phyloP scores from a whole-genome alignment of 2,797 vertebrate genomes.

The Gouania willdenowi region DNA sequence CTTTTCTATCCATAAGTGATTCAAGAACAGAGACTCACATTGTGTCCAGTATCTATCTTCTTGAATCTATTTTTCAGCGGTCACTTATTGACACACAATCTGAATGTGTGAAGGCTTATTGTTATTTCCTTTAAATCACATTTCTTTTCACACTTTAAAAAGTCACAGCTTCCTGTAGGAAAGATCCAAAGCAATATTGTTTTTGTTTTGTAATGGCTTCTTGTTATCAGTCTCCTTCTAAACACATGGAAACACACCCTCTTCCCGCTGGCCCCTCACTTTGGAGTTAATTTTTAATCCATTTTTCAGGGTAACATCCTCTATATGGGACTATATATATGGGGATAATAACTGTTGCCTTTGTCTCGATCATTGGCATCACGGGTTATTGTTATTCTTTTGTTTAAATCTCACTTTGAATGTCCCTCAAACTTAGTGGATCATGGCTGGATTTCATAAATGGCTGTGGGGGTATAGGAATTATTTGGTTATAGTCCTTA shows the following conservation, averaged over 20 bases:
- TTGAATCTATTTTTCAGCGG: too few relatives aligned
- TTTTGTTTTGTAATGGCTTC: too few relatives aligned
- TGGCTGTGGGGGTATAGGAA: conserved; percentile 70
- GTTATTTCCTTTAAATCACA: neutral
- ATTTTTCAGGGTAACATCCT: neutral
- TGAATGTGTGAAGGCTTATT: neutral
- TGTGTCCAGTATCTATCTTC: too few relatives aligned
- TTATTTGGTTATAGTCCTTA: conserved; percentile 70
- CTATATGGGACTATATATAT: conserved; percentile 9
- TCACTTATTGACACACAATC: too few relatives aligned
- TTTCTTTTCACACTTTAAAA: too few relatives aligned
- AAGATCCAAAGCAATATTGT: too few relatives aligned
- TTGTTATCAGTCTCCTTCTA: conserved; percentile 4
- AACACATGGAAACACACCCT: conserved; percentile 9
- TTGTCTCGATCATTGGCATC: neutral
- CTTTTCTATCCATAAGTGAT: too few relatives aligned
- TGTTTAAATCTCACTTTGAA: conserved; percentile 25
- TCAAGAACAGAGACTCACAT: too few relatives aligned
- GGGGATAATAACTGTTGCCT: neutral
- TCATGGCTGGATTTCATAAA: conserved; percentile 62
- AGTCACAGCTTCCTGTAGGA: too few relatives aligned
- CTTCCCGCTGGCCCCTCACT: neutral
- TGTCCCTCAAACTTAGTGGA: conserved; percentile 1
- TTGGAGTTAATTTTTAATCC: conserved; percentile 51
- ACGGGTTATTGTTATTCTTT: conserved; percentile 19